Percentiles rank a stretch among this genome's conserved stretches.
These are phyloP conservation scores for Sturnira hondurensis DNA, from an alignment of 2,113 vertebrate genomes.

Conservation along the genomic window DNA sequence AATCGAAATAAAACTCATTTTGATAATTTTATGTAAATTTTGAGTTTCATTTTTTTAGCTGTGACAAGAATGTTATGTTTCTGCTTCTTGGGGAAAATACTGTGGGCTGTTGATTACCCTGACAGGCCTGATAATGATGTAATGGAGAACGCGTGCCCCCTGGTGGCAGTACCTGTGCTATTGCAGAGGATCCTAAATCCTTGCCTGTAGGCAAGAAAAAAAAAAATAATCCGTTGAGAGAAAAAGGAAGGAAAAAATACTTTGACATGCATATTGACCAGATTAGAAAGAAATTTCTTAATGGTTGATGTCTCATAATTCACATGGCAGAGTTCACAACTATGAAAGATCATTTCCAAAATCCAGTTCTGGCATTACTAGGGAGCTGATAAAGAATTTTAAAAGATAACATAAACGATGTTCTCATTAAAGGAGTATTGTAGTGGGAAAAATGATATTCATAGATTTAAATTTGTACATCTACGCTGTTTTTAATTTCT, in stretches of 20 bases:
- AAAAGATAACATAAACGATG: not conserved
- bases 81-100: not conserved
- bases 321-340: not conserved
- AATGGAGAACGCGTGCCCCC: not conserved
- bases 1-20: constrained; percentile 36
- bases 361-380: not conserved
- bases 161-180: accelerated
- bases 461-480: not conserved
- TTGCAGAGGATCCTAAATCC: not conserved
- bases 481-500: not conserved
- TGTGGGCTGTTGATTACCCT: accelerated
- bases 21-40: not conserved
- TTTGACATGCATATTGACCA: not conserved
- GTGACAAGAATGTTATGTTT: not conserved
- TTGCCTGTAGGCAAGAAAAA: not conserved
- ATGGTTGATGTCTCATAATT: not conserved
- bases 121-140: not conserved
- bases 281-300: not conserved
- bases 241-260: not conserved
- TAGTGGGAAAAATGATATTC: not conserved
- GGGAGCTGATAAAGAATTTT: not conserved
- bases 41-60: not conserved
- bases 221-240: not conserved
- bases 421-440: not conserved
- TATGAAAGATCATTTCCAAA: not conserved